Conservation (phyloP, 53 echinoderm and acorn worm genomes). For the Mesocentrotus franciscanus region DNA sequence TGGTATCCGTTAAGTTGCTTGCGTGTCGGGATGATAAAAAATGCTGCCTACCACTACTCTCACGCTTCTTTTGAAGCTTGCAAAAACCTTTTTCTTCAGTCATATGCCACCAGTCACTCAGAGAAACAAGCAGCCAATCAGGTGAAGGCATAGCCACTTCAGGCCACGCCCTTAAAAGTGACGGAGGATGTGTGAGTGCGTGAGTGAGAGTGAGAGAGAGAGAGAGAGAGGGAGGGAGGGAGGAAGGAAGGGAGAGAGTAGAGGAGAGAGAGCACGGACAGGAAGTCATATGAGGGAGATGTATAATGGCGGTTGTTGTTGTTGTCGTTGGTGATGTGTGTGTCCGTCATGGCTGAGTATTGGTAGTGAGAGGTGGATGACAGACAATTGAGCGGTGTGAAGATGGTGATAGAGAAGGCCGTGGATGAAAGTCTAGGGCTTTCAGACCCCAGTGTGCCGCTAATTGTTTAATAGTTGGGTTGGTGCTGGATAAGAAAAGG, state of each 20-base stretch:
- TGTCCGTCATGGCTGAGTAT: constrained; percentile 22
- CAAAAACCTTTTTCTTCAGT: constrained; percentile 7
- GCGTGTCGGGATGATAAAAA: constrained; percentile 38
- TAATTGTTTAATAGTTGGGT: background rate
- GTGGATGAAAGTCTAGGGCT: background rate
- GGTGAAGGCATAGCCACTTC: background rate
- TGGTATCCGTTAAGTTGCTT: constrained; percentile 55
- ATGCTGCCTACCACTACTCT: constrained; percentile 30
- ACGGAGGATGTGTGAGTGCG: background rate
- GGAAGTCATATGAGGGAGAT: constrained; percentile 4
- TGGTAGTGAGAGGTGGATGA: constrained; percentile 14
- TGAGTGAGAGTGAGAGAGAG: background rate
- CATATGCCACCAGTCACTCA: constrained; percentile 50
- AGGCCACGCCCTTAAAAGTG: constrained; percentile 42
- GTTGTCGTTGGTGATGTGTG: background rate
- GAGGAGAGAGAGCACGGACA: background rate
- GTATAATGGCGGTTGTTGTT: background rate
- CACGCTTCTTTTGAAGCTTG: constrained; percentile 41
- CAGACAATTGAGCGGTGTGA: constrained; percentile 10
- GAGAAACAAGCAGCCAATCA: constrained; percentile 54
- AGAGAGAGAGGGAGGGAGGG: constrained; percentile 14
- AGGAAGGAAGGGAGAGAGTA: background rate
- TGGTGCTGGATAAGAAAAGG: background rate
- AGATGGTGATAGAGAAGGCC: constrained; percentile 22
- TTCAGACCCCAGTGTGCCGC: background rate